Evolutionary conservation across 1,140 invertebrate genomes (phyloP).

Genomic region (Pseudomyrmex flavicornis): DNA sequence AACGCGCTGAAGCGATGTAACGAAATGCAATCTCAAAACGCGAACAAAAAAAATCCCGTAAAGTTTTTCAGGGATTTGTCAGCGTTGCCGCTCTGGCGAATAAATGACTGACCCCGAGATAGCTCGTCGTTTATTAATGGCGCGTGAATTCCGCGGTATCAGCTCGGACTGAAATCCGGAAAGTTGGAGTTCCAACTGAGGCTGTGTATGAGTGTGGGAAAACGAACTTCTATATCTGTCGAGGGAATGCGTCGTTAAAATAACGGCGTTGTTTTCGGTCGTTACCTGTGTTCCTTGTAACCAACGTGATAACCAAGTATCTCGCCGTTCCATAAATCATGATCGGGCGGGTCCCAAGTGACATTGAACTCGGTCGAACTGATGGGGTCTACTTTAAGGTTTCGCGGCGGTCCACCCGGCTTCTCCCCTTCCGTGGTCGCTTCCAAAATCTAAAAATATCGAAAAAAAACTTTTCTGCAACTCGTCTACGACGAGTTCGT

Average conservation of each 20-base stretch:
- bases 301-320: conserved; percentile 97
- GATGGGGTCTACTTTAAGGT: conserved; percentile 94
- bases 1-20: neutral
- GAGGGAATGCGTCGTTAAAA: conserved; percentile 55
- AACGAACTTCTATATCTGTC: conserved; percentile 57
- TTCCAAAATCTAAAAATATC: conserved; percentile 86
- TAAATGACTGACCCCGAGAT: conserved; percentile 55
- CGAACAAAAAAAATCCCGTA: neutral
- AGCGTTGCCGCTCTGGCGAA: conserved; percentile 36
- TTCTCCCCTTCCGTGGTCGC: conserved; percentile 83
- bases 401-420: conserved; percentile 93
- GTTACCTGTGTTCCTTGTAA: conserved; percentile 89
- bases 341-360: conserved; percentile 94
- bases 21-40: neutral
- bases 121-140: conserved; percentile 60
- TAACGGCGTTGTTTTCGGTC: conserved; percentile 40
- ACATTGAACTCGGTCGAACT: conserved; percentile 95
- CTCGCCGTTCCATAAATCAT: conserved; percentile 95
- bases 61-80: conserved; percentile 52
- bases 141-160: conserved; percentile 48
- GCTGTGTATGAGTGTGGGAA: neutral
- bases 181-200: conserved; percentile 12
- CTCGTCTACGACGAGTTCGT: neutral
- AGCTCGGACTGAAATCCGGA: conserved; percentile 48
- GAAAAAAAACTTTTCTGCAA: neutral